A percentile compares a stretch with the other conserved stretches of the same genome.
Evolutionary conservation across 2,888 invertebrate genomes (phyloP).

Genomic region (Brenthis daphne): DNA sequence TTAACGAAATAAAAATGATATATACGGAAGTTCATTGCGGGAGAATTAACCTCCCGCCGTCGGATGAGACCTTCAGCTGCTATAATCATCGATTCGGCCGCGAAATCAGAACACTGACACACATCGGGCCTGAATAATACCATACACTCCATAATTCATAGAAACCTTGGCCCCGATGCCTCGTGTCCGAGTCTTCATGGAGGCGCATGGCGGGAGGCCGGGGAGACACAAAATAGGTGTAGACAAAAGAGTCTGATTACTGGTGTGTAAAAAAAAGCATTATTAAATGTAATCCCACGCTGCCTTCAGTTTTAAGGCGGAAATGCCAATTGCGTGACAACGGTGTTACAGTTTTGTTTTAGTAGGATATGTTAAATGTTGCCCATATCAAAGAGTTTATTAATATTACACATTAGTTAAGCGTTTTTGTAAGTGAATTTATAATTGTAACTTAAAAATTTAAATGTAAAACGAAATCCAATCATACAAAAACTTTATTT

Average conservation of each 20-base stretch:
- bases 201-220: slow-evolving; percentile 34
- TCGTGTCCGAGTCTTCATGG: slow-evolving; percentile 43
- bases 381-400: neutral
- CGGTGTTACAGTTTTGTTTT: slow-evolving; percentile 15
- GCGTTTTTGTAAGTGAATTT: neutral
- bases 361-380: slow-evolving; percentile 1
- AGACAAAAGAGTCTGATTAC: slow-evolving; percentile 26
- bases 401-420: neutral
- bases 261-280: slow-evolving; percentile 4
- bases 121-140: slow-evolving; percentile 77
- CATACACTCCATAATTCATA: slow-evolving; percentile 80
- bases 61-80: slow-evolving; percentile 73
- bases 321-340: slow-evolving; percentile 33
- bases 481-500: no score
- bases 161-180: slow-evolving; percentile 76
- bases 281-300: slow-evolving; percentile 16
- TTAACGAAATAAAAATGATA: slow-evolving; percentile 36
- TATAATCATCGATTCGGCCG: slow-evolving; percentile 72
- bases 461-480: no score
- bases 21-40: slow-evolving; percentile 64
- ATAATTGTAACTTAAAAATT: neutral
- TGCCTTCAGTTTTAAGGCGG: slow-evolving; percentile 22
- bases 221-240: slow-evolving; percentile 34
- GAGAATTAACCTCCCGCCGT: slow-evolving; percentile 70
- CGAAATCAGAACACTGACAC: slow-evolving; percentile 76